A percentile compares a stretch with the other conserved stretches of the same genome.
These are phyloP conservation scores for Drosophila setifemur DNA, from an alignment of 1,140 invertebrate genomes.

Conservation along the genomic window DNA sequence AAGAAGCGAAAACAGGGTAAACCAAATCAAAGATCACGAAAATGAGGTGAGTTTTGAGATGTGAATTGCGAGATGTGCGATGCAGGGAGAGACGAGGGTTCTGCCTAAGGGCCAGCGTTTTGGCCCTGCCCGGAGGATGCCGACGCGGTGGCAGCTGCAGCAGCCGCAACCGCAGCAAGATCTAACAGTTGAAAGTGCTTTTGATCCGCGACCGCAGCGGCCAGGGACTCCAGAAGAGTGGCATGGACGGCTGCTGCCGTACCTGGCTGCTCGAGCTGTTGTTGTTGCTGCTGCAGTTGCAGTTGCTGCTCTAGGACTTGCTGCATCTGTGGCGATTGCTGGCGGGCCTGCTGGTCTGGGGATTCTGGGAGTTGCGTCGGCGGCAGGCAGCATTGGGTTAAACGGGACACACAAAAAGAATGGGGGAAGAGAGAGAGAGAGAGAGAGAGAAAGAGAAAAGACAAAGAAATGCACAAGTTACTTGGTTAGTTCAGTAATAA, in stretches of 20 bases:
- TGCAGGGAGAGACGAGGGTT: background rate
- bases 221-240: constrained; percentile 64
- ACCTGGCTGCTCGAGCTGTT: constrained; percentile 45
- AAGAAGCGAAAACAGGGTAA: background rate
- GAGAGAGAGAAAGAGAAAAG: constrained; percentile 40
- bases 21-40: background rate
- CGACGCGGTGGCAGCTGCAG: constrained; percentile 58
- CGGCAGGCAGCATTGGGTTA: constrained; percentile 35
- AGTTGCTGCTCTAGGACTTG: constrained; percentile 34
- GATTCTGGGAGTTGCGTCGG: constrained; percentile 46
- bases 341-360: constrained; percentile 53
- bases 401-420: constrained; percentile 33
- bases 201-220: constrained; percentile 70
- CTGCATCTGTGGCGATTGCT: constrained; percentile 58
- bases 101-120: constrained; percentile 50
- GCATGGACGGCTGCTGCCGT: constrained; percentile 60
- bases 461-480: constrained; percentile 54
- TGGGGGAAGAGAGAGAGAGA: constrained; percentile 46
- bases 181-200: constrained; percentile 75
- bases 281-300: constrained; percentile 37
- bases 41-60: background rate
- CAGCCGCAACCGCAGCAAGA: constrained; percentile 65
- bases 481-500: constrained; percentile 32
- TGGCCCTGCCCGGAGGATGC: constrained; percentile 54
- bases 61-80: background rate